These are phyloP conservation scores for Clanis bilineata DNA, from an alignment of 2,888 invertebrate genomes.

Conservation along the genomic window DNA sequence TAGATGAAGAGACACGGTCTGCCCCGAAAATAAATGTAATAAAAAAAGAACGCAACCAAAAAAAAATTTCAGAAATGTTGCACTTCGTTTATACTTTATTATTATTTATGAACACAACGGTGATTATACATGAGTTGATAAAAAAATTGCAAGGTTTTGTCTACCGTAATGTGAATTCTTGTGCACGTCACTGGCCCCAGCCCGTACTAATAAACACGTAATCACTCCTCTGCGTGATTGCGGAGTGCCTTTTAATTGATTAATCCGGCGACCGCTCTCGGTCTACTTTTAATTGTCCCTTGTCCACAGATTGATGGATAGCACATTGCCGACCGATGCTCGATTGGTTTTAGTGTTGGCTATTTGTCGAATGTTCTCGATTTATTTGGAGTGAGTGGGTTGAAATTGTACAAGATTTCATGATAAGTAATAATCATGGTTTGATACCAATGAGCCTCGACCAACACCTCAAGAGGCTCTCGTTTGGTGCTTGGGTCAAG, in stretches of 20 bases:
- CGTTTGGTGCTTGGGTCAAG: no score
- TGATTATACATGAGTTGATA: no score
- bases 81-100: no score
- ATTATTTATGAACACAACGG: no score
- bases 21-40: no score
- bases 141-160: no score
- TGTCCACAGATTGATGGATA: conserved; percentile 30
- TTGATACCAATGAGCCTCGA: not conserved
- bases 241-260: conserved; percentile 28
- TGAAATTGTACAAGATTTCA: not conserved
- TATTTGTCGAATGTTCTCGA: not conserved
- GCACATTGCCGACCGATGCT: conserved; percentile 23
- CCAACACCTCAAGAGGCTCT: no score
- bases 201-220: conserved; percentile 15
- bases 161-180: no score
- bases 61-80: no score
- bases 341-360: conserved; percentile 23
- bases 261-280: conserved; percentile 26
- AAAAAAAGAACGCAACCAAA: no score
- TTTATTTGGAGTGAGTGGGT: not conserved
- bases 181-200: no score
- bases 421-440: not conserved
- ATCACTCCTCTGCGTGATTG: conserved; percentile 16
- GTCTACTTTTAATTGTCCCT: conserved; percentile 29
- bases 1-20: no score